Percentiles rank a stretch among this genome's conserved stretches.
phyloP scores from a whole-genome alignment of 2,888 invertebrate genomes.

The Scaptomyza caliginosa region DNA sequence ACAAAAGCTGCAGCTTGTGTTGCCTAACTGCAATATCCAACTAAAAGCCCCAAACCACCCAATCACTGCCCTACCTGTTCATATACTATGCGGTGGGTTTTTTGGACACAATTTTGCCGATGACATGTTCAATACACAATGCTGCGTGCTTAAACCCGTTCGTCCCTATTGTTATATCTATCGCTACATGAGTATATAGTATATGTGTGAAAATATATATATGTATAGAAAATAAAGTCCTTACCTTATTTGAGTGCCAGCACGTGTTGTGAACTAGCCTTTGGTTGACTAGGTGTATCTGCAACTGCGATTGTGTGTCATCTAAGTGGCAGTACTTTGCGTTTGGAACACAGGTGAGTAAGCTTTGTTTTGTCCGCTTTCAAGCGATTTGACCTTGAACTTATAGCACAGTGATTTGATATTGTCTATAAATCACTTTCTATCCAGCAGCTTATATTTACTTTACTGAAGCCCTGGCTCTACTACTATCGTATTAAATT shows the following conservation, averaged over 20 bases:
- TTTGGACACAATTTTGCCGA: slow-evolving; percentile 76
- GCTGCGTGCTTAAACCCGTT: slow-evolving; percentile 72
- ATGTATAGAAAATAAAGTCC: slow-evolving; percentile 13
- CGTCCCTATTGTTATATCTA: slow-evolving; percentile 49
- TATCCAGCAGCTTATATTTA: no score
- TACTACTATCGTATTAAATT: not conserved
- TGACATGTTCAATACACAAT: slow-evolving; percentile 80
- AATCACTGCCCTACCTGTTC: not conserved
- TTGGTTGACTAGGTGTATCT: slow-evolving; percentile 5
- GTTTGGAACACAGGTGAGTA: slow-evolving; percentile 5
- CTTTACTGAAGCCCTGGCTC: not conserved
- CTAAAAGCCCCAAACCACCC: not conserved
- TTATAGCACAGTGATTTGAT: not conserved
- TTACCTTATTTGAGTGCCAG: slow-evolving; percentile 57
- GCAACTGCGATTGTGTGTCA: slow-evolving; percentile 14
- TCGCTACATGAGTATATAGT: not conserved
- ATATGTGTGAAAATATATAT: not conserved
- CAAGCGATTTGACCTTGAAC: slow-evolving; percentile 12
- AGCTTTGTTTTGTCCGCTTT: slow-evolving; percentile 3
- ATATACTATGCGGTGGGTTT: slow-evolving; percentile 59
- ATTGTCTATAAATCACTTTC: not conserved
- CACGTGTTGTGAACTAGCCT: slow-evolving; percentile 62
- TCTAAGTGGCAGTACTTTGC: slow-evolving; percentile 6
- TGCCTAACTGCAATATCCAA: slow-evolving; percentile 15
- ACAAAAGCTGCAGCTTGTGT: slow-evolving; percentile 44